Base-by-base conservation (phyloP, 37 sponge, comb jelly and placozoan genomes). In the Crambe crambe region DNA sequence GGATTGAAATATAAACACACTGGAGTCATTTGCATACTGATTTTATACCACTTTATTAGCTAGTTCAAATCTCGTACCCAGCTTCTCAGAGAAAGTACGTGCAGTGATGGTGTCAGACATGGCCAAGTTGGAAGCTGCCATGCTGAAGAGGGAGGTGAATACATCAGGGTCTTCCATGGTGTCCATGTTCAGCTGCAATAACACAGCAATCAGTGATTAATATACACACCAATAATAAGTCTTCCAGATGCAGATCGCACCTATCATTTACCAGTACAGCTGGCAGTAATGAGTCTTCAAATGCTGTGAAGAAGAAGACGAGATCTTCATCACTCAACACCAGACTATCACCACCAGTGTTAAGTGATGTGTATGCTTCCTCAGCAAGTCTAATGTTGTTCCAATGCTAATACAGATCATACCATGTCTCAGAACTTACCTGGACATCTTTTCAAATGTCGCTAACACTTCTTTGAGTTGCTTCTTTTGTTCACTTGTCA, bases 241-340 rank as follows among this genome's bases (percentile, higher is more conserved):
- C n/a, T n/a, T n/a, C n/a, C n/a, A n/a, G n/a, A n/a, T n/a, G n/a
- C n/a, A n/a, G n/a, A n/a, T n/a, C n/a, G n/a, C n/a, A n/a, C n/a
- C n/a, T n/a, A n/a, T n/a, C n/a, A n/a, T 67, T 54, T 64, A 85
- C 86, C 79, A 85, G 51, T 38, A 78, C 22, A 20, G 79, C 79
- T 44, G 86, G 79, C 56, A 85, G 35, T 20, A 73, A 40, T 4
- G 56, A 47, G 42, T 85, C 73, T 54, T 85, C 86, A 35, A 79
- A 78, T 20, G 25, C 71, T 23, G 15, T 37, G 30, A 62, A 73
- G 18, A 85, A 42, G 65, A 85, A 85, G 2, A 58, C 56, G 4
- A 36, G 2, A 29, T 44, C 59, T 6, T 58, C 70, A 42, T 78
- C 73, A 37, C 21, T 23, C 47, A 43, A 68, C 31, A n/a, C 0